Base-by-base conservation (phyloP, 2,888 invertebrate genomes). In the Ochlodes sylvanus region DNA sequence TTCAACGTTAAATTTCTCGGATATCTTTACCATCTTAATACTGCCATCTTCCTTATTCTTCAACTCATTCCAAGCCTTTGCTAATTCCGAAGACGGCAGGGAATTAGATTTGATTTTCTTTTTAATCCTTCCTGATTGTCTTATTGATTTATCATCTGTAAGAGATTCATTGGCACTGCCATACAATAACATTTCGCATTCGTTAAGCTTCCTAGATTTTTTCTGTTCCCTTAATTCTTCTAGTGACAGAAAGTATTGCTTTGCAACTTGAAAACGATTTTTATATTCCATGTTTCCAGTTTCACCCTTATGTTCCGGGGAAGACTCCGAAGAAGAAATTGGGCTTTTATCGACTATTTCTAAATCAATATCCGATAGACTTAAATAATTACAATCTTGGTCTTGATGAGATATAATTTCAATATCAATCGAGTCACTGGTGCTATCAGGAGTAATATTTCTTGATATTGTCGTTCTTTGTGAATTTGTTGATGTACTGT, bases 1-100 rank as follows among this genome's bases (percentile, higher is more conserved):
- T 14, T 94, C 93, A 0, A 94, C 90, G 50, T 92, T 88, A 71
- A 94, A 94, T 73, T 94, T 93, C 72, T 94, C 94, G 1, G 94
- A 93, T 76, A 94, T 92, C 73, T 92, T 94, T 1, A 90, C 85
- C 9, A 92, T 79, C 79, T 88, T 91, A 7, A 79, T 80, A 10
- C 78, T 75, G 68, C 71, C 75, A 42, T 79, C 79, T 34, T 85
- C 78, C 58, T 76, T 79, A 61, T 84, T 85, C 71, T 90, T 85
- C 71, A 91, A 76, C 74, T 92, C 82, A 56, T 79, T 84, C 90
- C 88, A 91, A 69, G 83, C 83, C 72, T 90, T 89, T 0, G 89
- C 85, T 73, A 93, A 85, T 81, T 93, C 91, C 7, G 89, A 83
- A n/a, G 93, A 90, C 0, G 92, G 90, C 85, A 92, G 80, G 1